Evolutionary conservation across 2,113 vertebrate species (phyloP).

Genomic region (Pachypanchax playfairii): DNA sequence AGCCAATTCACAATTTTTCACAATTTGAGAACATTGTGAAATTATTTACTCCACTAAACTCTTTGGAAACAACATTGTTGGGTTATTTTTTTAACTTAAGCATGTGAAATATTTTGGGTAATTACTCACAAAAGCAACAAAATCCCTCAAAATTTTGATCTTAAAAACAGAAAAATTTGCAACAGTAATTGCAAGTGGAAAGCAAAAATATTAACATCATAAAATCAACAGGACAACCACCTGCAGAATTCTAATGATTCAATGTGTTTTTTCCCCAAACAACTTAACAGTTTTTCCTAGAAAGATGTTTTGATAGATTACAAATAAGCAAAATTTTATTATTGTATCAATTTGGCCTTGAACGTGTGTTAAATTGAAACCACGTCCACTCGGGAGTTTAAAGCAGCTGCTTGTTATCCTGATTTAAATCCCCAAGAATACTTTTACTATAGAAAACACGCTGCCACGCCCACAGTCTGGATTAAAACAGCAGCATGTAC

Average conservation of each 20-base stretch:
- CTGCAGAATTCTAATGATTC: background rate
- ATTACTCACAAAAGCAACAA: no score
- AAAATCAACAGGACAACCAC: background rate
- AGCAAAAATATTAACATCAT: background rate
- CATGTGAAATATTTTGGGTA: no score
- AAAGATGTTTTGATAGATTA: no score
- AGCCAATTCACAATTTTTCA: no score
- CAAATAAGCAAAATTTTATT: background rate
- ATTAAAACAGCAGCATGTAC: background rate
- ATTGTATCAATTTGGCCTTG: background rate
- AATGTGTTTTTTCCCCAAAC: background rate
- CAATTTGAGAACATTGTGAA: no score
- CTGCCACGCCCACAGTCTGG: conserved; percentile 67
- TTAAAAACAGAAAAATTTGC: no score
- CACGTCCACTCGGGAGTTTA: background rate
- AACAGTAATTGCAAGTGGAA: background rate
- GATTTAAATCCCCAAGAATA: background rate
- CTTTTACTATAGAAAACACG: conserved; percentile 41
- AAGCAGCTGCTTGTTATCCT: conserved; percentile 5
- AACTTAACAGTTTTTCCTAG: background rate
- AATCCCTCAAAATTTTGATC: no score
- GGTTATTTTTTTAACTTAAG: no score
- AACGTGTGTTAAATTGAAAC: background rate
- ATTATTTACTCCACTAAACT: no score
- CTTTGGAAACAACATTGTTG: no score